These are phyloP conservation scores for Fringilla coelebs DNA, from an alignment of 2,797 vertebrate genomes.

Conservation along the genomic window DNA sequence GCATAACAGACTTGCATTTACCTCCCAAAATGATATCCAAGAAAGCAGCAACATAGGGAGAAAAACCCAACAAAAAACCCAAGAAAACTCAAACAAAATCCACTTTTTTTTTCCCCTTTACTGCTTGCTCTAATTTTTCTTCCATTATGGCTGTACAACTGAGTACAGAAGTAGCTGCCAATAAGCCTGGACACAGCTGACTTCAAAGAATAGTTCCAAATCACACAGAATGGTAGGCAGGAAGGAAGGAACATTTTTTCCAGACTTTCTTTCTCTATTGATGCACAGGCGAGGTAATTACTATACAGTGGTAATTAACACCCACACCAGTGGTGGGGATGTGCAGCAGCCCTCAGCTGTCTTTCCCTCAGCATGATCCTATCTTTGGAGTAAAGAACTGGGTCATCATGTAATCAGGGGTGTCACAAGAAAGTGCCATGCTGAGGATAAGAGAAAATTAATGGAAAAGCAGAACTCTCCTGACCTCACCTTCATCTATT, in stretches of 20 bases:
- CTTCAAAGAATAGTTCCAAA: conserved; percentile 38
- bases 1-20: not conserved
- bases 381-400: not conserved
- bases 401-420: not conserved
- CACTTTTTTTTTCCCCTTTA: not conserved
- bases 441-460: not conserved
- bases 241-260: conserved; percentile 17
- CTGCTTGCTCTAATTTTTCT: not conserved
- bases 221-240: not conserved
- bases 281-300: conserved; percentile 16
- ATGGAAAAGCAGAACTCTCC: not conserved
- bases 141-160: not conserved
- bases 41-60: not conserved
- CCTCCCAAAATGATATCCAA: not conserved
- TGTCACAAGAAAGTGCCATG: not conserved
- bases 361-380: not conserved
- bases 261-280: not conserved
- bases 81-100: not conserved
- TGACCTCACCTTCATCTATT: not conserved
- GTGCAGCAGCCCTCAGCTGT: not conserved
- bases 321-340: not conserved
- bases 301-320: conserved; percentile 9
- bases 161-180: not conserved
- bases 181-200: conserved; percentile 4
- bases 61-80: accelerated